Evolutionary conservation across 1,140 invertebrate genomes (phyloP).

Genomic region (Meloidogyne chitwoodi): DNA sequence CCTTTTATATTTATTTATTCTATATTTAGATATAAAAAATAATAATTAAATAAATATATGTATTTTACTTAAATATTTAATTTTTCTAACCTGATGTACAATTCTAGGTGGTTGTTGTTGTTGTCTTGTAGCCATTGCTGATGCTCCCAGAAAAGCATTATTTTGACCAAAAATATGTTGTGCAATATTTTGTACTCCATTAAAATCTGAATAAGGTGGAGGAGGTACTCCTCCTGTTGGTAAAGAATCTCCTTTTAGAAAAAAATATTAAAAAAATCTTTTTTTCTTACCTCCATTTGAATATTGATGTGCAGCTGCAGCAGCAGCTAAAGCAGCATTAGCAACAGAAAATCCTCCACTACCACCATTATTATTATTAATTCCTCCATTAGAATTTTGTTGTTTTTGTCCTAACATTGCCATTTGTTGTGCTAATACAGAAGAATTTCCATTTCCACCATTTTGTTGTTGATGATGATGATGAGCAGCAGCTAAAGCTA

Average conservation of each 20-base stretch:
- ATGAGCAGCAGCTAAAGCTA: background rate
- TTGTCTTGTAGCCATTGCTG: conserved; percentile 16
- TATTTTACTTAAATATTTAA: too few relatives aligned
- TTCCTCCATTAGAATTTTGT: background rate
- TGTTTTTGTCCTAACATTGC: background rate
- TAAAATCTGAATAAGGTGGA: conserved; percentile 34
- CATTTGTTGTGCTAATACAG: background rate
- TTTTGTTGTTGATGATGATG: background rate
- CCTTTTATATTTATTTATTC: background rate
- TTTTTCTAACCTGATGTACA: conserved; percentile 17
- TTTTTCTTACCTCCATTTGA: background rate
- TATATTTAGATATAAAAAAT: background rate
- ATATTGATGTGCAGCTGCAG: background rate
- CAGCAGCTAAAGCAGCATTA: background rate
- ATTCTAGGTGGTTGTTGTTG: conserved; percentile 27
- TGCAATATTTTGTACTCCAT: conserved; percentile 45
- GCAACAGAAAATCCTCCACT: background rate
- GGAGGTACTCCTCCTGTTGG: background rate
- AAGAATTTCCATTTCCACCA: background rate
- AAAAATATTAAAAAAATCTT: background rate
- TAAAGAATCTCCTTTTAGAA: background rate
- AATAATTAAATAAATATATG: too few relatives aligned
- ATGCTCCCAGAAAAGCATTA: conserved; percentile 15
- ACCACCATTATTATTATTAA: too few relatives aligned
- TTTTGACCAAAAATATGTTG: conserved; percentile 27